phyloP scores from a whole-genome alignment of 2,797 vertebrate species.

The Sebastolobus altivelis region DNA sequence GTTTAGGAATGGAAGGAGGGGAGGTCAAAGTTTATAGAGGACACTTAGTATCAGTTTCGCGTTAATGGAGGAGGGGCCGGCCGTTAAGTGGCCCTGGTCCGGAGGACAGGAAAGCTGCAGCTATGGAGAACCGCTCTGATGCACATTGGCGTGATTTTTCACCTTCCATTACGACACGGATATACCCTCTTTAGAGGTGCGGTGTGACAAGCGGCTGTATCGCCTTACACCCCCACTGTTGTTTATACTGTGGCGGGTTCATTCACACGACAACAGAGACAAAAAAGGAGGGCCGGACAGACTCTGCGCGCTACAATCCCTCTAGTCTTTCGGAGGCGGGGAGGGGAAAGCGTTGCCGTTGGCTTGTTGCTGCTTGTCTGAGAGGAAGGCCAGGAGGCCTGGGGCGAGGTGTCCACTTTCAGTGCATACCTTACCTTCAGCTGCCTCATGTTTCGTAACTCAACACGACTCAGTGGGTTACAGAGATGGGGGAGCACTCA shows the following conservation, averaged over 20 bases:
- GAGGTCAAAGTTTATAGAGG: slow-evolving; percentile 74
- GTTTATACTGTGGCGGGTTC: slow-evolving; percentile 63
- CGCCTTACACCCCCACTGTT: slow-evolving; percentile 63
- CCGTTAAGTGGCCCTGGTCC: slow-evolving; percentile 72
- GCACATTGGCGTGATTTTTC: slow-evolving; percentile 70
- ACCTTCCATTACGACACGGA: slow-evolving; percentile 61
- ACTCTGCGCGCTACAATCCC: slow-evolving; percentile 61
- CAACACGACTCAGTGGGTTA: slow-evolving; percentile 81
- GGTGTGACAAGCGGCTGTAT: slow-evolving; percentile 61
- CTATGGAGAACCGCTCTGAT: slow-evolving; percentile 50
- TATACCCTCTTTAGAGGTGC: slow-evolving; percentile 58
- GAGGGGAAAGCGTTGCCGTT: slow-evolving; percentile 60
- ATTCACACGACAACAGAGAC: slow-evolving; percentile 63
- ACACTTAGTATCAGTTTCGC: slow-evolving; percentile 77
- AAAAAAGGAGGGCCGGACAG: slow-evolving; percentile 54
- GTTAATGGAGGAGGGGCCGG: slow-evolving; percentile 73
- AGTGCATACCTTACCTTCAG: slow-evolving; percentile 86
- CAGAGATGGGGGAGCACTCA: slow-evolving; percentile 76
- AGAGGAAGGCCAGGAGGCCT: slow-evolving; percentile 82
- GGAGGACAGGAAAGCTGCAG: slow-evolving; percentile 62
- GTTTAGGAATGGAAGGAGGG: slow-evolving; percentile 52
- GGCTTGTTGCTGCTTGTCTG: slow-evolving; percentile 84
- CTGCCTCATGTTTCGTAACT: slow-evolving; percentile 86
- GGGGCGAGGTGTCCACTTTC: slow-evolving; percentile 86
- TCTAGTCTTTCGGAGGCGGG: slow-evolving; percentile 67